These are phyloP conservation scores for Cavia porcellus DNA, from an alignment of 2,113 vertebrate species.

Conservation along the genomic window DNA sequence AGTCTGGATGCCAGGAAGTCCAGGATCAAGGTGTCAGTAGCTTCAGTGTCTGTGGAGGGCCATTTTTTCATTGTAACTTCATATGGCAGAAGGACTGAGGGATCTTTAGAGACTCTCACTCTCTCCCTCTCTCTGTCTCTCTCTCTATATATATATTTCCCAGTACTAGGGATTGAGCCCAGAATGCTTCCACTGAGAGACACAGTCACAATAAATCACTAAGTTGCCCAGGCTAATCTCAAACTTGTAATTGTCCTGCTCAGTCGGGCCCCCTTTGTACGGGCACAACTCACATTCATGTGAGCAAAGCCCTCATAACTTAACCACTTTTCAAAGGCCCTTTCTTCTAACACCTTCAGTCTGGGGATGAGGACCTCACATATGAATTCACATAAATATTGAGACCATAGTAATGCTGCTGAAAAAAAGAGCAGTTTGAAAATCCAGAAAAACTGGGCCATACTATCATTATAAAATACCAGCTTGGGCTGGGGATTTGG, in stretches of 20 bases:
- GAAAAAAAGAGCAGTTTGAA: constrained; percentile 31
- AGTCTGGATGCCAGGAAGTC: neutral
- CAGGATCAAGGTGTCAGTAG: neutral
- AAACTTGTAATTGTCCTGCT: neutral
- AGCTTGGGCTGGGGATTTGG: neutral
- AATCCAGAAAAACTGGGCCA: neutral
- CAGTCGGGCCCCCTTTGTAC: neutral
- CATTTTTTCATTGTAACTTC: neutral
- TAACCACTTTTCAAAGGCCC: neutral
- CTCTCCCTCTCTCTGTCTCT: neutral
- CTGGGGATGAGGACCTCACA: neutral
- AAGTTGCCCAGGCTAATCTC: neutral
- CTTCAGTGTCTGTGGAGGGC: neutral
- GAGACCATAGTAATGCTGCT: neutral
- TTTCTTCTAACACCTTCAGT: neutral
- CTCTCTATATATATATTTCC: no score
- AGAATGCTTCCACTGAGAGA: neutral
- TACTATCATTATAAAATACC: neutral
- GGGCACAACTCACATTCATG: neutral
- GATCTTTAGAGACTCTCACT: neutral
- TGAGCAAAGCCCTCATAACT: neutral
- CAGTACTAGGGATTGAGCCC: neutral
- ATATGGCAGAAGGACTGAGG: neutral
- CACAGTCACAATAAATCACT: neutral
- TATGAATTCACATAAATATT: constrained; percentile 6